A percentile compares a stretch with the other conserved stretches of the same genome.
Evolutionary conservation across 2,888 invertebrate genomes (phyloP).

Genomic region (Matsumyia berberina): DNA sequence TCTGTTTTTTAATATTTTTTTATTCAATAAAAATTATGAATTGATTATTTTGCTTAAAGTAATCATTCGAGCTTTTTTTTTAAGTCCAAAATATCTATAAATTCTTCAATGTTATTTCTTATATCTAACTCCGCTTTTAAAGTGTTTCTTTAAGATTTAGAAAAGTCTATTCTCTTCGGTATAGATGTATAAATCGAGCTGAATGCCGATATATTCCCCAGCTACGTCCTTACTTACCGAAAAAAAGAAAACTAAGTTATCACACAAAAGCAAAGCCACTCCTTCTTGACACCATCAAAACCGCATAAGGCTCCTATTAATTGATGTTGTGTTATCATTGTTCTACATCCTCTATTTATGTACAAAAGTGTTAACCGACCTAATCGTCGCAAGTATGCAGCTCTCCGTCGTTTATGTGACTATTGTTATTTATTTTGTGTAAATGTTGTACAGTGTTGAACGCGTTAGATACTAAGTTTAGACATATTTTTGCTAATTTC

Average conservation of each 20-base stretch:
- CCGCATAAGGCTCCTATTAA: conserved; percentile 1
- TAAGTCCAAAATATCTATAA: no score
- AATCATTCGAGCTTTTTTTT: no score
- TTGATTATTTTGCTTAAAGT: no score
- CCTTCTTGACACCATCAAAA: conserved; percentile 5
- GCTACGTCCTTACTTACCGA: conserved; percentile 20
- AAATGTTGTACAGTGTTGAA: conserved; percentile 71
- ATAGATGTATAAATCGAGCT: conserved; percentile 44
- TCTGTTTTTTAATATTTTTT: neutral
- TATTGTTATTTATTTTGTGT: conserved; percentile 35
- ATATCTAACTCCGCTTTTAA: conserved; percentile 4
- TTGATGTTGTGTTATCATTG: conserved; percentile 59
- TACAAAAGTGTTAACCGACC: conserved; percentile 19
- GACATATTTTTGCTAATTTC: conserved; percentile 60
- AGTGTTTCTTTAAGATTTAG: conserved; percentile 18
- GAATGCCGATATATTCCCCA: conserved; percentile 1
- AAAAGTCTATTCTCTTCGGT: conserved; percentile 50
- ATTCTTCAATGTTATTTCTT: neutral
- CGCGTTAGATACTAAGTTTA: conserved; percentile 45
- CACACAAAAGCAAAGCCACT: conserved; percentile 37
- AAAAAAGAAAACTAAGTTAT: conserved; percentile 15
- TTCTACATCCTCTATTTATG: conserved; percentile 30
- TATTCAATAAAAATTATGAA: neutral
- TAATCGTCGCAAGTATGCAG: conserved; percentile 41
- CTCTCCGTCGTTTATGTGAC: conserved; percentile 65